Evolutionary conservation across 1,140 invertebrate genomes (phyloP), one percentile per base, ranked within the genome.

Genomic region (Homalodisca vitripennis): DNA sequence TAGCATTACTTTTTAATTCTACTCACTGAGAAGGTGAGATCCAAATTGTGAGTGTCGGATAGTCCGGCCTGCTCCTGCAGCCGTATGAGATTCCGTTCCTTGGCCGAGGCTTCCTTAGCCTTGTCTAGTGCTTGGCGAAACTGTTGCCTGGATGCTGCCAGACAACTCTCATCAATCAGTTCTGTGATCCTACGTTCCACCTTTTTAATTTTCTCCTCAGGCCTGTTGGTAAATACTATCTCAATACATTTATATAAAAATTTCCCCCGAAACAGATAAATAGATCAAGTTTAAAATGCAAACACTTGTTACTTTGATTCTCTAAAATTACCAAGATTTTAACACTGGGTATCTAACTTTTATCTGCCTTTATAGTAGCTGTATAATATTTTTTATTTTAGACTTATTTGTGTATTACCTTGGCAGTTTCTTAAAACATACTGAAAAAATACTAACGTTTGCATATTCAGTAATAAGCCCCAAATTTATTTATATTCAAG

Each of bases 41-140:
- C 96, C 72, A 97, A 86, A 80, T 98, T 98, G 74, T 95, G 93
- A 69, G 86, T 87, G 67, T 97, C 93, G 57, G 88, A 91, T 66
- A 94, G 83, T 51, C 92, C 90, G 71, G 92, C 86, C 79, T 98
- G 94, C 79, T 98, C 95, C 74, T 96, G 91, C 76, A 96, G 86
- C 72, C 91, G 83, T 67, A 95, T 93, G n/a, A 98, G 79, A 71
- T 89, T 90, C 70, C 90, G 83, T 79, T 99, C 97, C 78, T 98
- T 91, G 10, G 92, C 87, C 0, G 93, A 95, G 17, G 97, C 96
- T 82, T 99, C 97, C 81, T 98, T 98, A 0, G 97, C 97, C 80
- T 96, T 93, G 64, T 95, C 92, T 31, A 99, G 80, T 0, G 95
- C 89, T 75, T 86, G 75, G 74, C 86, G 85, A 46, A 82, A 80